Conservation (phyloP, 1,140 invertebrate species). For the Grapholita molesta region DNA sequence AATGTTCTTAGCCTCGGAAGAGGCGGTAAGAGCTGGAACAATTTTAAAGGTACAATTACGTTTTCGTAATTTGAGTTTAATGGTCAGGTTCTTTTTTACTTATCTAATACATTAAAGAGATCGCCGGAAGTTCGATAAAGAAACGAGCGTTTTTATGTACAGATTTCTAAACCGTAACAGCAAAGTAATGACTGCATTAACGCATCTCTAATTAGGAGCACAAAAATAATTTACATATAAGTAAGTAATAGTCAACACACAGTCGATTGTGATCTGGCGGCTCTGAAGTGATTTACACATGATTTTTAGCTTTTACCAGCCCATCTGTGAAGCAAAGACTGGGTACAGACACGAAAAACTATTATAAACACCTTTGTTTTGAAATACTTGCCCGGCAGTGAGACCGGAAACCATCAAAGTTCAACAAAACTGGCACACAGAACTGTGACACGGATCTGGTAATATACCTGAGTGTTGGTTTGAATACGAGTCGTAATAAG, state of each 20-base stretch:
- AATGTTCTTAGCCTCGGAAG: slow-evolving; percentile 44
- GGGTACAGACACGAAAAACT: slow-evolving; percentile 21
- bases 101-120: neutral
- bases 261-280: neutral
- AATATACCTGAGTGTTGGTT: neutral
- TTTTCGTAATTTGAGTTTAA: neutral
- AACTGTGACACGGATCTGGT: neutral
- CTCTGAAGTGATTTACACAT: neutral
- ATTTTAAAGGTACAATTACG: neutral
- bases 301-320: neutral
- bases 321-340: neutral
- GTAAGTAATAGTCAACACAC: neutral
- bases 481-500: slow-evolving; percentile 7
- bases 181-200: slow-evolving; percentile 15
- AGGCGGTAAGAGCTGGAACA: slow-evolving; percentile 16
- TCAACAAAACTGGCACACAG: neutral
- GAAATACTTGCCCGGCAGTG: slow-evolving; percentile 60
- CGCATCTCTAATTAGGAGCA: slow-evolving; percentile 16
- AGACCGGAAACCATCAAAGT: slow-evolving; percentile 54
- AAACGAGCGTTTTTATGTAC: slow-evolving; percentile 15
- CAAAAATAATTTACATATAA: slow-evolving; percentile 16
- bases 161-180: slow-evolving; percentile 14
- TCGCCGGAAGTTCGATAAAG: slow-evolving; percentile 3
- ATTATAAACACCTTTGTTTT: slow-evolving; percentile 67
- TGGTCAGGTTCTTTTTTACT: slow-evolving; percentile 1